These are phyloP conservation scores for Threskiornis aethiopicus DNA, from an alignment of 2,797 vertebrate species.

Conservation along the genomic window DNA sequence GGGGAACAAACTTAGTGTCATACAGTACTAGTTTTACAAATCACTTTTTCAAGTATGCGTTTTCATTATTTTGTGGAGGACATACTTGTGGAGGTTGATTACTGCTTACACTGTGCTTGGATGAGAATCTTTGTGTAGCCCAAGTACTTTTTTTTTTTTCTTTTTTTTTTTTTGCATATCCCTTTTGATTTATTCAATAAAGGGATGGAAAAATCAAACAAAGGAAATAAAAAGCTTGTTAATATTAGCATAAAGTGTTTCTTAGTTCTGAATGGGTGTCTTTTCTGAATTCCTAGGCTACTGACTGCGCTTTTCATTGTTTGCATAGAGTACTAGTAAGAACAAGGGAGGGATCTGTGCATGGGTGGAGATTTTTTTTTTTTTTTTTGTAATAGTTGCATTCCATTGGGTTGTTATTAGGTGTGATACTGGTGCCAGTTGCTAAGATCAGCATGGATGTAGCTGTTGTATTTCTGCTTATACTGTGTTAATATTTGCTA, in stretches of 20 bases:
- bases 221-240: not conserved
- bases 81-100: not conserved
- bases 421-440: not conserved
- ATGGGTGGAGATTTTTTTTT: not conserved
- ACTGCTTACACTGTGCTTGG: not conserved
- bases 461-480: not conserved
- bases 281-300: not conserved
- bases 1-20: not conserved
- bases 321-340: not conserved
- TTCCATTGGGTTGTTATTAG: not conserved
- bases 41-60: not conserved
- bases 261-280: not conserved
- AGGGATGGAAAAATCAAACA: not conserved
- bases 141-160: not conserved
- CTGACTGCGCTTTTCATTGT: not conserved
- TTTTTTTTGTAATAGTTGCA: not conserved
- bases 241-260: not conserved
- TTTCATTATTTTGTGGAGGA: not conserved
- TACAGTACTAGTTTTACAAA: not conserved
- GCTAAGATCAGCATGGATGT: not conserved
- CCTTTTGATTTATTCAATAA: not conserved
- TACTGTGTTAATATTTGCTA: not conserved
- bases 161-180: not conserved
- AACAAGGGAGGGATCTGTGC: not conserved
- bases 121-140: not conserved